A percentile compares a stretch with the other conserved stretches of the same genome.
phyloP scores from a whole-genome alignment of 2,888 invertebrate genomes.

The Trichogramma dendrolimi region DNA sequence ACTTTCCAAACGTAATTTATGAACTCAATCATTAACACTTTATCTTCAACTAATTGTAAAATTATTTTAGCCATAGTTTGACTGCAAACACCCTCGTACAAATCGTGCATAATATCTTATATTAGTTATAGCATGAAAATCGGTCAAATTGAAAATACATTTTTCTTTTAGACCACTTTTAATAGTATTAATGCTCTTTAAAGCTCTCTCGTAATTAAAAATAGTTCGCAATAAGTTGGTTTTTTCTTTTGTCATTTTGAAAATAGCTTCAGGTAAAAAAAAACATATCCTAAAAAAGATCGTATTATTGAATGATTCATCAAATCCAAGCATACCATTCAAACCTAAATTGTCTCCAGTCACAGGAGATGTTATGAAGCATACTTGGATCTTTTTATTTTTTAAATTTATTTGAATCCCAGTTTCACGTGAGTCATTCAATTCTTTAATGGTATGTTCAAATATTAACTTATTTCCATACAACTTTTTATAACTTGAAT shows the following conservation, averaged over 20 bases:
- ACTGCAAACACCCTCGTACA: conserved; percentile 15
- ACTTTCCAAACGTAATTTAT: conserved; percentile 1
- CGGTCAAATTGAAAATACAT: conserved; percentile 21
- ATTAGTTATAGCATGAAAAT: conserved; percentile 21
- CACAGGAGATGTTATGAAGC: conserved; percentile 13
- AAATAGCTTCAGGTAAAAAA: background rate
- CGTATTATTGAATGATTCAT: conserved; percentile 11
- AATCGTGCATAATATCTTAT: conserved; percentile 17
- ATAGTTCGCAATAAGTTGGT: conserved; percentile 10
- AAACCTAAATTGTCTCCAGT: conserved; percentile 19
- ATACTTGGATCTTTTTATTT: conserved; percentile 6
- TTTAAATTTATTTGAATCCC: conserved; percentile 9
- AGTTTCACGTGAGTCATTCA: conserved; percentile 2
- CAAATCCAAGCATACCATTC: conserved; percentile 21
- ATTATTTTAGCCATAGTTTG: conserved; percentile 15
- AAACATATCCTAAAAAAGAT: conserved; percentile 20
- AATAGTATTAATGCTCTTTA: conserved; percentile 1
- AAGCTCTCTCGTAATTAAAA: conserved; percentile 15
- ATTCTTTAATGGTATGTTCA: conserved; percentile 9
- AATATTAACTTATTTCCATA: conserved; percentile 11
- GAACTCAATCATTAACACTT: background rate
- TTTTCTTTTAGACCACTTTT: conserved; percentile 21
- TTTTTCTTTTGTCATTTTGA: conserved; percentile 13
- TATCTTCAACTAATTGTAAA: background rate
- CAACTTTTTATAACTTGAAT: conserved; percentile 13